Evolutionary conservation across 2,113 vertebrate genomes (phyloP).

Genomic region (Poecile atricapillus): DNA sequence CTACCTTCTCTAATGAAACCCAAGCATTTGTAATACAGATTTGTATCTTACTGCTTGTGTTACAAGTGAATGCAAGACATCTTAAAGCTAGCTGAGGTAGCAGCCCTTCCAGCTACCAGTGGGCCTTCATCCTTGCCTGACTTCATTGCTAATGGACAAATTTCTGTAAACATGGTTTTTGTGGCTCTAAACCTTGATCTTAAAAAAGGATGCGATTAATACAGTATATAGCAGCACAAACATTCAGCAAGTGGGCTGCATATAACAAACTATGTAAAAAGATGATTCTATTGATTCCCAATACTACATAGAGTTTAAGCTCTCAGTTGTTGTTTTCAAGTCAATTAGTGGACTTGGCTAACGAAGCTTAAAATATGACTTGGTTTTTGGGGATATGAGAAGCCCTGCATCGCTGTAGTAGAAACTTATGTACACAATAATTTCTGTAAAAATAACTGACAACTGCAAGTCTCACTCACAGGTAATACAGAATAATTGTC

Average conservation of each 20-base stretch:
- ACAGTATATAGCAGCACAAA: neutral
- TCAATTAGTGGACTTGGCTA: neutral
- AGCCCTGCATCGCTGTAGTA: neutral
- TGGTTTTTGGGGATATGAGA: neutral
- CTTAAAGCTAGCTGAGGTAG: neutral
- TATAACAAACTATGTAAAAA: neutral
- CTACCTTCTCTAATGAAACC: neutral
- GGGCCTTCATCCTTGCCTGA: neutral
- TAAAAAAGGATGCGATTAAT: neutral
- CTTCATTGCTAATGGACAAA: neutral
- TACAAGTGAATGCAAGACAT: neutral
- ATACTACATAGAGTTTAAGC: neutral
- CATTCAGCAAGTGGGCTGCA: neutral
- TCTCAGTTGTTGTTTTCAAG: neutral
- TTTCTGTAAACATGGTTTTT: neutral
- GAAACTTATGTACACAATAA: neutral
- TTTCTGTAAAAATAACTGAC: neutral
- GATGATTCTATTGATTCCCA: conserved; percentile 25
- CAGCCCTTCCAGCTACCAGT: neutral
- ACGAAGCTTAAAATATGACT: neutral
- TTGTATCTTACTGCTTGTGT: neutral
- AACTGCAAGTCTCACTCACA: neutral
- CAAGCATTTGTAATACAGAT: neutral
- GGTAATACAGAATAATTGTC: neutral
- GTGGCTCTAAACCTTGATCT: neutral